Evolutionary conservation across 2,797 vertebrate genomes (phyloP).

Genomic region (Xerus rutilus): DNA sequence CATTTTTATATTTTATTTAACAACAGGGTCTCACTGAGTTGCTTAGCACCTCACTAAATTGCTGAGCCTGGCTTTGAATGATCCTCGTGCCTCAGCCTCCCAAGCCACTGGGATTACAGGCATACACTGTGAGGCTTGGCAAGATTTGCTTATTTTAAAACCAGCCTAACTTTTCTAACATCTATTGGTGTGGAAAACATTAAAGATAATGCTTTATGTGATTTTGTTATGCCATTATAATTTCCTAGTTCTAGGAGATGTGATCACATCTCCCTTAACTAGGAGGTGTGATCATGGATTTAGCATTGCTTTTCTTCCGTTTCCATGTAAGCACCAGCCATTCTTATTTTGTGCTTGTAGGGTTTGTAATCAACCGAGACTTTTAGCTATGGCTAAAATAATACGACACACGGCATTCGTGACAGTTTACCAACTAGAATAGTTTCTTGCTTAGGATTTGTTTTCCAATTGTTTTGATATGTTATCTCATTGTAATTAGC

Average conservation of each 20-base stretch:
- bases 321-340: not conserved
- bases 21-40: no score
- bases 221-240: not conserved
- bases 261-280: not conserved
- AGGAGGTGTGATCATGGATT: not conserved
- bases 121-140: not conserved
- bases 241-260: not conserved
- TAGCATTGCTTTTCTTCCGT: not conserved
- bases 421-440: not conserved
- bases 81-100: no score
- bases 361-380: not conserved
- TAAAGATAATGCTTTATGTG: not conserved
- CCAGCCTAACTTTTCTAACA: not conserved
- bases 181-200: not conserved
- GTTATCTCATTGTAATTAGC: not conserved
- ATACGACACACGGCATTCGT: not conserved
- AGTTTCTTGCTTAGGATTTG: not conserved
- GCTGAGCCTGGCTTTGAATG: no score
- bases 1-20: no score
- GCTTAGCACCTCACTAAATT: no score
- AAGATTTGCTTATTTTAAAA: slow-evolving; percentile 33
- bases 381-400: not conserved
- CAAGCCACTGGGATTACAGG: no score
- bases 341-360: not conserved
- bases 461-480: not conserved